phyloP scores from a whole-genome alignment of 2,888 invertebrate genomes.

The Patella caerulea region DNA sequence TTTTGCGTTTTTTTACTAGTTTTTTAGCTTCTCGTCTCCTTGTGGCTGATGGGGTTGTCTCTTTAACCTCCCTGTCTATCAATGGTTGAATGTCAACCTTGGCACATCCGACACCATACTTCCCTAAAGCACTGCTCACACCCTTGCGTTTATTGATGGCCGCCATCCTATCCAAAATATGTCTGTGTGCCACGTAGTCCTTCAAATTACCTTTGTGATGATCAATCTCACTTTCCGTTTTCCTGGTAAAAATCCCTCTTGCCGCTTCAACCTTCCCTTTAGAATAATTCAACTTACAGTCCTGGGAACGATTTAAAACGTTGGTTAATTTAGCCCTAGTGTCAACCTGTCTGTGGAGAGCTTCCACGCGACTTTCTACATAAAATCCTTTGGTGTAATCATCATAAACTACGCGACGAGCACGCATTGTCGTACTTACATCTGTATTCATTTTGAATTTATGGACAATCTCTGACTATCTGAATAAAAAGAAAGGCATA shows the following conservation, averaged over 20 bases:
- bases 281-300: constrained; percentile 41
- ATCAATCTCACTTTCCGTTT: constrained; percentile 43
- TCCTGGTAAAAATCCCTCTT: constrained; percentile 49
- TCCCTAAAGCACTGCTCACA: constrained; percentile 41
- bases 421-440: constrained; percentile 40
- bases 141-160: neutral
- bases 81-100: constrained; percentile 46
- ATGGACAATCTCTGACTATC: no score
- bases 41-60: constrained; percentile 47
- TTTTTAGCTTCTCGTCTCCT: constrained; percentile 45
- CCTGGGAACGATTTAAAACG: constrained; percentile 54
- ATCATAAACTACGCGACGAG: constrained; percentile 52
- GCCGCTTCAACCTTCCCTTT: constrained; percentile 51
- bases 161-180: constrained; percentile 47
- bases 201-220: constrained; percentile 47
- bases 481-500: no score
- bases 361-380: constrained; percentile 55
- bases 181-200: constrained; percentile 53
- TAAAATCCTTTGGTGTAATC: constrained; percentile 54
- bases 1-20: constrained; percentile 44
- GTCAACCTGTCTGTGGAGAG: constrained; percentile 52
- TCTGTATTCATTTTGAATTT: neutral
- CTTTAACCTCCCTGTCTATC: constrained; percentile 47
- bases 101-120: constrained; percentile 45
- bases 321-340: constrained; percentile 50